Evolutionary conservation across 2,113 vertebrate genomes (phyloP).

Genomic region (Lepus americanus): DNA sequence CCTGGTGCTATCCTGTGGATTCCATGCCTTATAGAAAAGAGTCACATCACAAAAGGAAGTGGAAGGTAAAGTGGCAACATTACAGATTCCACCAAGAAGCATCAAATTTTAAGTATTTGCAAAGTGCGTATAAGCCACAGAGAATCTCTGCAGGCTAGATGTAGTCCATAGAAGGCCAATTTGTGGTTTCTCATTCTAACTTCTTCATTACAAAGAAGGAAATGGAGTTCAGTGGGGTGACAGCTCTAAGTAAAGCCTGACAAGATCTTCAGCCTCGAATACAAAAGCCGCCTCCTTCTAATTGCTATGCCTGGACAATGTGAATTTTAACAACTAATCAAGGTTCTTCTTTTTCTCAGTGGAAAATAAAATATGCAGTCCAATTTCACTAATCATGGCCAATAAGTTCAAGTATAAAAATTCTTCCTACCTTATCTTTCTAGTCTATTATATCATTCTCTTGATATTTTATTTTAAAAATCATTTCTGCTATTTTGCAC

Average conservation of each 20-base stretch:
- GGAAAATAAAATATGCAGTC: background rate
- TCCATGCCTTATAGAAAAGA: background rate
- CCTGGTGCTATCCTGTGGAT: background rate
- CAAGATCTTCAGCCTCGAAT: background rate
- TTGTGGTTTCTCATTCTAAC: background rate
- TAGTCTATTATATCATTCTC: background rate
- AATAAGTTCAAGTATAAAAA: background rate
- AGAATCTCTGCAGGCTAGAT: background rate
- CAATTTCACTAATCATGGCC: background rate
- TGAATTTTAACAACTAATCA: background rate
- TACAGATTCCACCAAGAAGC: background rate
- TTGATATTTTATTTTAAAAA: constrained; percentile 19
- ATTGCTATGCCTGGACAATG: background rate
- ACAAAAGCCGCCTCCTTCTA: background rate
- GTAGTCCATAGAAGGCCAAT: background rate
- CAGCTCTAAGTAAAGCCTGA: background rate
- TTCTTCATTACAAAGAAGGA: background rate
- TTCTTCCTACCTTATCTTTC: background rate
- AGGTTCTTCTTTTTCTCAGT: background rate
- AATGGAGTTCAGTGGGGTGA: background rate
- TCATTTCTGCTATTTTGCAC: background rate
- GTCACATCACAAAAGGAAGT: background rate
- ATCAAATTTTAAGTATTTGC: background rate
- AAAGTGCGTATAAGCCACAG: background rate
- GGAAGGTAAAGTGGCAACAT: background rate